These are phyloP conservation scores for Cepaea nemoralis DNA, from an alignment of 1,140 invertebrate species.

Conservation along the genomic window DNA sequence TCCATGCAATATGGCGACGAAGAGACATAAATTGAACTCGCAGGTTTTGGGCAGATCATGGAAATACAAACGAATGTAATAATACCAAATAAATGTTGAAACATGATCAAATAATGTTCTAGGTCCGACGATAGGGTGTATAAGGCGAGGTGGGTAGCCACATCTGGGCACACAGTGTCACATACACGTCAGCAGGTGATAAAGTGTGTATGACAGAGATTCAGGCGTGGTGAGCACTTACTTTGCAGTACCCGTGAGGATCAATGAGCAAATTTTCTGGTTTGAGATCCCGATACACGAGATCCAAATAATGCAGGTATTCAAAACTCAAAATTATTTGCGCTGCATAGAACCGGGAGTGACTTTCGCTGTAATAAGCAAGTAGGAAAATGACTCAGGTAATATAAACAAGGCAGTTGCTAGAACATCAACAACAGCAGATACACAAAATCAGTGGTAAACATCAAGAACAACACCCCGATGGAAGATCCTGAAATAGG, in stretches of 20 bases:
- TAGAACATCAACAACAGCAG: background rate
- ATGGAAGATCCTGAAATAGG: constrained; percentile 30
- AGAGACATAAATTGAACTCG: constrained; percentile 14
- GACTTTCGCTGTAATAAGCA: constrained; percentile 86
- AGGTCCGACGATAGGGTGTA: background rate
- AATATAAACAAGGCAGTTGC: background rate
- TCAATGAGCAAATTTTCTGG: constrained; percentile 99
- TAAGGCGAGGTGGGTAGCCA: constrained; percentile 19
- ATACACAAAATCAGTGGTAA: constrained; percentile 18
- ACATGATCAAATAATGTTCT: constrained; percentile 22
- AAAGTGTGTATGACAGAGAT: constrained; percentile 12
- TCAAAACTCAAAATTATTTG: constrained; percentile 99
- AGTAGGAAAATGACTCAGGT: constrained; percentile 50
- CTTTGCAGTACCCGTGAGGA: constrained; percentile 74
- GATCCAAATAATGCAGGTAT: constrained; percentile 98
- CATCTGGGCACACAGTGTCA: constrained; percentile 8
- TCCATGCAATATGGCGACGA: background rate
- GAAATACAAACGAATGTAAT: constrained; percentile 11
- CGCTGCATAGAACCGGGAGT: constrained; percentile 98
- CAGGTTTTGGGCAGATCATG: constrained; percentile 29
- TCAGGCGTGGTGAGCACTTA: constrained; percentile 55
- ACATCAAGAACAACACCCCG: background rate
- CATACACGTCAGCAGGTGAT: constrained; percentile 1
- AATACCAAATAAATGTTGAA: background rate
- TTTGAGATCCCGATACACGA: constrained; percentile 98